These are phyloP conservation scores for Beris chalybata DNA, from an alignment of 2,888 invertebrate species.

Conservation along the genomic window DNA sequence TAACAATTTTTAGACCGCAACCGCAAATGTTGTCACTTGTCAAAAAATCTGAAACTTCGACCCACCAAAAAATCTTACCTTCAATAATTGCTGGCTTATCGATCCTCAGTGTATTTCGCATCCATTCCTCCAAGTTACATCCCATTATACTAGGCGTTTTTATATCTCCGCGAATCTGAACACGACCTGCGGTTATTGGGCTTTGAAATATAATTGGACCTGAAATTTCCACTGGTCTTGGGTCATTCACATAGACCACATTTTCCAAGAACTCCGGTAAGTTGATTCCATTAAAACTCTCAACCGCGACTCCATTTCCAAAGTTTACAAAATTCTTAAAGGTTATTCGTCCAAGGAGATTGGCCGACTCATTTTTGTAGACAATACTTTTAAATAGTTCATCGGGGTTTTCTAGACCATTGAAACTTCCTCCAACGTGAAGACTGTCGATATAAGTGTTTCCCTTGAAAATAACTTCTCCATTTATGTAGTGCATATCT, in stretches of 20 bases:
- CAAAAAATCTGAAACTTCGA: too few species aligned
- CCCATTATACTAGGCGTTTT: conserved; percentile 50
- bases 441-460: conserved; percentile 43
- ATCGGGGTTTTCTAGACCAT: conserved; percentile 44
- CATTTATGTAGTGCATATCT: conserved; percentile 46
- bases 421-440: conserved; percentile 45
- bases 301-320: conserved; percentile 49
- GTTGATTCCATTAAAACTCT: conserved; percentile 49
- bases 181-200: conserved; percentile 46
- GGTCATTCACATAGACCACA: conserved; percentile 53
- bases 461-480: conserved; percentile 42
- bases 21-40: too few species aligned
- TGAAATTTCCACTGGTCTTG: conserved; percentile 45
- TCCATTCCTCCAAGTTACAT: conserved; percentile 55
- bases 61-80: conserved; percentile 39
- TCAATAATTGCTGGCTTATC: conserved; percentile 47
- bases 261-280: conserved; percentile 51
- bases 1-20: neutral
- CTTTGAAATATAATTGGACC: conserved; percentile 52
- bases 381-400: conserved; percentile 47
- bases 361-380: conserved; percentile 43
- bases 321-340: conserved; percentile 50
- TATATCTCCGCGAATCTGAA: conserved; percentile 47
- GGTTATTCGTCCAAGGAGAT: conserved; percentile 46
- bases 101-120: conserved; percentile 55